Conservation (phyloP, 2,113 vertebrate genomes). For the Catharus minimus region DNA sequence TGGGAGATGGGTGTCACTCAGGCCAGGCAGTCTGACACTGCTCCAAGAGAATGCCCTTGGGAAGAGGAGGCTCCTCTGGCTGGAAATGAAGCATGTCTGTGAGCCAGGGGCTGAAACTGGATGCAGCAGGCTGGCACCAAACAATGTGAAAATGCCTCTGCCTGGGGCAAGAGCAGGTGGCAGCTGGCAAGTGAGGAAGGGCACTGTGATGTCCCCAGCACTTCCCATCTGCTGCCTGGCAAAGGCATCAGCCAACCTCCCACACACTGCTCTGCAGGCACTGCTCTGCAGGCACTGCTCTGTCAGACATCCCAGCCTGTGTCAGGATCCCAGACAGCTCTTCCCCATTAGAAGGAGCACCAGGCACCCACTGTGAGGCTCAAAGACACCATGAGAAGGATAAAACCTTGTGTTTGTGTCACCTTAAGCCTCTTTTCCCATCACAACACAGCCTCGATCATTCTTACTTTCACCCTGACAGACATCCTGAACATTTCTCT, state of each 20-base stretch:
- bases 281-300: background rate
- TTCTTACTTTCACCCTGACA: background rate
- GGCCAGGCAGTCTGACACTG: rapidly evolving
- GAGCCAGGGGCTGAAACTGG: background rate
- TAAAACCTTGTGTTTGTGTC: background rate
- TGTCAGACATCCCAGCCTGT: background rate
- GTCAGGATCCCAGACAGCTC: background rate
- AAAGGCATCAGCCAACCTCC: conserved; percentile 1
- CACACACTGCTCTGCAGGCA: background rate
- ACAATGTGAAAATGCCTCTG: background rate
- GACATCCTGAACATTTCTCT: background rate
- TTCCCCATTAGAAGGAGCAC: background rate
- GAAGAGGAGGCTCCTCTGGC: background rate
- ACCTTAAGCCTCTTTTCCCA: background rate
- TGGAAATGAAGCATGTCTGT: background rate
- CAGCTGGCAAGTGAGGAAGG: conserved; percentile 7
- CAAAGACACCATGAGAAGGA: background rate
- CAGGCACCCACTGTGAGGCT: background rate
- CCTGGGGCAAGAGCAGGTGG: conserved; percentile 46
- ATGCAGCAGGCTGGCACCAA: background rate
- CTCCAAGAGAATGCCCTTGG: background rate
- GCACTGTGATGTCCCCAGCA: background rate
- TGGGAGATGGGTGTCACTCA: background rate
- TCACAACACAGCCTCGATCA: background rate
- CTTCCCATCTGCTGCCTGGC: conserved; percentile 39